Conservation (phyloP, 1,140 invertebrate species). For the Colletes gigas region DNA sequence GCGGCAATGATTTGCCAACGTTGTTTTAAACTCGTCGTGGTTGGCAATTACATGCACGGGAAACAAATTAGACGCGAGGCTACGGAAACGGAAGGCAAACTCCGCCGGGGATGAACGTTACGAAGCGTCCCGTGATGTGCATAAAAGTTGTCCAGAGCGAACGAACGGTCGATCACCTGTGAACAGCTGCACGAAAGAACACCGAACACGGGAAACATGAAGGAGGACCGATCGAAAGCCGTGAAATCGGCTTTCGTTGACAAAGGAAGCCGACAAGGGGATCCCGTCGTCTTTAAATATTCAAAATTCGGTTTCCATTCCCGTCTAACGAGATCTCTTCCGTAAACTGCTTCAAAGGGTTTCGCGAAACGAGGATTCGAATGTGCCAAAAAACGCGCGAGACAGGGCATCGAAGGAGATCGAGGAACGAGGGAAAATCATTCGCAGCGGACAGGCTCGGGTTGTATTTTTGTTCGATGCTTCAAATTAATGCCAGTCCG, state of each 20-base stretch:
- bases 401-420: too few relatives aligned
- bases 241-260: neutral
- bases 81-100: constrained; percentile 12
- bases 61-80: too few relatives aligned
- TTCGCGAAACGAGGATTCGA: too few relatives aligned
- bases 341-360: too few relatives aligned
- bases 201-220: neutral
- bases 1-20: too few relatives aligned
- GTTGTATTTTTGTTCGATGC: constrained; percentile 34
- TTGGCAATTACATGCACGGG: too few relatives aligned
- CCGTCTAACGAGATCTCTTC: too few relatives aligned
- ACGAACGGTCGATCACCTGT: constrained; percentile 38
- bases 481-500: constrained; percentile 43
- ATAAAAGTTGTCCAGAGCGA: constrained; percentile 4
- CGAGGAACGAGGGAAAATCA: neutral
- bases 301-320: too few relatives aligned
- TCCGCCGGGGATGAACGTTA: too few relatives aligned
- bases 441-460: neutral
- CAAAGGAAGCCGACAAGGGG: neutral
- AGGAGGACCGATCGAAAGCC: neutral
- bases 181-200: neutral
- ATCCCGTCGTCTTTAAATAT: neutral
- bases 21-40: too few relatives aligned
- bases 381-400: too few relatives aligned
- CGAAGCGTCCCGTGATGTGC: constrained; percentile 2